A percentile compares a stretch with the other conserved stretches of the same genome.
These are phyloP conservation scores for Bombus consobrinus DNA, from an alignment of 1,140 invertebrate species.

Conservation along the genomic window DNA sequence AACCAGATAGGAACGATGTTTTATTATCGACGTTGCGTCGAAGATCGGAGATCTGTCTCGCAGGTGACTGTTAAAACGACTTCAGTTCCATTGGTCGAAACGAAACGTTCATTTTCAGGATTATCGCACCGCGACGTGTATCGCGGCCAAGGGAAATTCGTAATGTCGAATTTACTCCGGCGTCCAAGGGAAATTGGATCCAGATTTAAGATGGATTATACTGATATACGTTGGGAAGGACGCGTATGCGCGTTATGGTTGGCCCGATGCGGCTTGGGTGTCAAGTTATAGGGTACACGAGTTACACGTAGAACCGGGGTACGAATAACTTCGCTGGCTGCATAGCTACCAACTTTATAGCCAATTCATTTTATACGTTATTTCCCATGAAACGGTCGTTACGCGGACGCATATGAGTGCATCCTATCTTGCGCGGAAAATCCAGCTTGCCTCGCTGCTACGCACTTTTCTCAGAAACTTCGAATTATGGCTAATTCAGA, in stretches of 20 bases:
- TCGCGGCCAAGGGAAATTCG: slow-evolving; percentile 8
- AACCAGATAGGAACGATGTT: not conserved
- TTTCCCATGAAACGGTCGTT: slow-evolving; percentile 69
- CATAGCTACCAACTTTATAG: slow-evolving; percentile 65
- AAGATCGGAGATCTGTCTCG: too few species aligned
- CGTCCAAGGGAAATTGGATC: slow-evolving; percentile 42
- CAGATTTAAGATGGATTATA: slow-evolving; percentile 66
- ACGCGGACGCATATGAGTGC: slow-evolving; percentile 50
- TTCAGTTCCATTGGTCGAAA: not conserved
- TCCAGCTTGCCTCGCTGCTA: slow-evolving; percentile 4
- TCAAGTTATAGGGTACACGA: slow-evolving; percentile 64
- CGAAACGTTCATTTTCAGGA: not conserved
- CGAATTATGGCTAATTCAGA: not conserved
- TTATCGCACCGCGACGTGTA: not conserved
- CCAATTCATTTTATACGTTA: slow-evolving; percentile 72
- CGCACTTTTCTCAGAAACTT: slow-evolving; percentile 10
- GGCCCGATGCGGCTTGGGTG: slow-evolving; percentile 46
- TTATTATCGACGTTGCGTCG: not conserved
- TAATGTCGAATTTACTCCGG: slow-evolving; percentile 16
- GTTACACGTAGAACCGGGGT: slow-evolving; percentile 54
- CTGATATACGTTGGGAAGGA: slow-evolving; percentile 58
- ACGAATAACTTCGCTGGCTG: slow-evolving; percentile 59
- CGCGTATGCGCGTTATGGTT: slow-evolving; percentile 43
- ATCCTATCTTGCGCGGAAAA: slow-evolving; percentile 51
- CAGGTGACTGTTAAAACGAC: too few species aligned